phyloP scores from a whole-genome alignment of 1,140 invertebrate species.

The Holcopasites calliopsidis region DNA sequence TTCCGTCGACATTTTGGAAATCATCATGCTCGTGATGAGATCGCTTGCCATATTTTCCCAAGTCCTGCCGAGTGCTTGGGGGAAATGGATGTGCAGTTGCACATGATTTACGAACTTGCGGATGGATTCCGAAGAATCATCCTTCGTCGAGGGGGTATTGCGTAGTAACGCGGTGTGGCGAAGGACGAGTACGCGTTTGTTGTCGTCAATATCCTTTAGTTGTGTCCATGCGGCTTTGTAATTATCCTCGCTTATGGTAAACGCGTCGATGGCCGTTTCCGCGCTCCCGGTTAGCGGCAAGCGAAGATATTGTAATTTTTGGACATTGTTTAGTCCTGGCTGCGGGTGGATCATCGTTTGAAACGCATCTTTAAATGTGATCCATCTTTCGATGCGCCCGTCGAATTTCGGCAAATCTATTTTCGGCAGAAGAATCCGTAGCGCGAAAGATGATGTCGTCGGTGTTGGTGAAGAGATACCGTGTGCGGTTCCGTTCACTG shows the following conservation, averaged over 20 bases:
- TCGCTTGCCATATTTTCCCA: not conserved
- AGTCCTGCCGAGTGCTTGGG: not conserved
- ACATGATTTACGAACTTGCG: not conserved
- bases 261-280: not conserved
- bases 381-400: not conserved
- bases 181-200: not conserved
- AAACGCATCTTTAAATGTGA: slow-evolving; percentile 3
- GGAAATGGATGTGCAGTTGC: not conserved
- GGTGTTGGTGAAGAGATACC: no score
- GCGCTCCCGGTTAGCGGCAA: not conserved
- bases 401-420: not conserved
- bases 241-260: not conserved
- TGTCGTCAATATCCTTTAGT: not conserved
- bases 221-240: not conserved
- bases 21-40: not conserved
- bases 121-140: not conserved
- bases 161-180: not conserved
- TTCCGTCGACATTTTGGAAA: not conserved
- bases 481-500: no score
- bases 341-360: not conserved
- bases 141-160: not conserved
- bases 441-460: no score
- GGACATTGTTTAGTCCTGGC: not conserved
- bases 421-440: not conserved
- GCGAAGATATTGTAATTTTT: not conserved